phyloP scores from a whole-genome alignment of 2,888 invertebrate genomes.

The Kuschelorhynchus macadamiae region DNA sequence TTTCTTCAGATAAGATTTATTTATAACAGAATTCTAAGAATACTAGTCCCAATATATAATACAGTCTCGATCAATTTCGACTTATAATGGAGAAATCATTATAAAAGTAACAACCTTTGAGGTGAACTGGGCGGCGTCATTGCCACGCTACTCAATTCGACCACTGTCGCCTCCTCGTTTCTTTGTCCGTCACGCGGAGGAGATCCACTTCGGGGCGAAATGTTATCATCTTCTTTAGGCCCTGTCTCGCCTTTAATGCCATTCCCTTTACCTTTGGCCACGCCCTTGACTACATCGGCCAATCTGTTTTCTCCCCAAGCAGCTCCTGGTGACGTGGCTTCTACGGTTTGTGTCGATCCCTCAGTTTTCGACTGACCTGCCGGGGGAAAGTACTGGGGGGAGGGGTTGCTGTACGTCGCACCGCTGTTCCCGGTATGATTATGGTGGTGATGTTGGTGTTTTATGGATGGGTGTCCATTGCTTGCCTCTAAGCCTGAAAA shows the following conservation, averaged over 20 bases:
- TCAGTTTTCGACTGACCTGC: constrained; percentile 33
- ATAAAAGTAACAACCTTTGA: no score
- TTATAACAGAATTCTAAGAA: neutral
- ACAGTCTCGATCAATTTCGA: no score
- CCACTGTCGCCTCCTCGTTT: constrained; percentile 60
- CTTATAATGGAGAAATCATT: no score
- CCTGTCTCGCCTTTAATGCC: constrained; percentile 55
- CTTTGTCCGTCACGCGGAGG: constrained; percentile 60
- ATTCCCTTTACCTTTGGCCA: constrained; percentile 72
- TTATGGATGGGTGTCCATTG: constrained; percentile 28
- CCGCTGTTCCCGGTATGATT: constrained; percentile 3
- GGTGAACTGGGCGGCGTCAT: constrained; percentile 75
- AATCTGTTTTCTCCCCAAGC: constrained; percentile 75
- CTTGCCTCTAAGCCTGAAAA: constrained; percentile 30
- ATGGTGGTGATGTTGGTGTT: constrained; percentile 33
- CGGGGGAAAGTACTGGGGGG: constrained; percentile 24
- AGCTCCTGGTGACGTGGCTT: constrained; percentile 25
- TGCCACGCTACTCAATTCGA: constrained; percentile 68
- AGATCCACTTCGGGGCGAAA: constrained; percentile 63
- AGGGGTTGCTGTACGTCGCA: constrained; percentile 11
- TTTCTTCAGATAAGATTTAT: neutral
- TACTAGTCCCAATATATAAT: no score
- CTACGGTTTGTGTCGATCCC: constrained; percentile 42
- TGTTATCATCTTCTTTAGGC: constrained; percentile 56
- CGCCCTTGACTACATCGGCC: constrained; percentile 85